Evolutionary conservation across 1,140 invertebrate species (phyloP).

Genomic region (Atta texana): DNA sequence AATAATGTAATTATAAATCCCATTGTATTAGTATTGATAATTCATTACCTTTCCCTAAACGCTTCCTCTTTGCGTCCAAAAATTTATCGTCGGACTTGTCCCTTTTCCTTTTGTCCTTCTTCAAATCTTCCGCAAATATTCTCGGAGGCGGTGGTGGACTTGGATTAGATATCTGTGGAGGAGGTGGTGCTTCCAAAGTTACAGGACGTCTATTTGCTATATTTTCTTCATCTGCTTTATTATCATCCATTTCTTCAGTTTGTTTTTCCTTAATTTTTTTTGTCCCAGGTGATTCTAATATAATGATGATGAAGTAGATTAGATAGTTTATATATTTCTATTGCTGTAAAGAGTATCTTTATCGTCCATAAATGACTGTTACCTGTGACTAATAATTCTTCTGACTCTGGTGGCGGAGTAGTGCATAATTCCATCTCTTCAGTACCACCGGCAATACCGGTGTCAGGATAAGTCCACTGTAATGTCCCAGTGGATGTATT

Average conservation of each 20-base stretch:
- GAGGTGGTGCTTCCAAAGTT: slow-evolving; percentile 73
- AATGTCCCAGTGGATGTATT: slow-evolving; percentile 87
- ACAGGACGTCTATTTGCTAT: background rate
- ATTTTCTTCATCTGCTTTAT: slow-evolving; percentile 41
- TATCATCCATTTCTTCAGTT: slow-evolving; percentile 41
- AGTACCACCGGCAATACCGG: slow-evolving; percentile 86
- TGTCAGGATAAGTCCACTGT: slow-evolving; percentile 90
- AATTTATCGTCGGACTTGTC: slow-evolving; percentile 65
- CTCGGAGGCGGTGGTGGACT: slow-evolving; percentile 83
- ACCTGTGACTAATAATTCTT: slow-evolving; percentile 81
- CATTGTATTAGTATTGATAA: background rate
- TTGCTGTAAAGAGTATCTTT: slow-evolving; percentile 42
- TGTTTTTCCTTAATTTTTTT: slow-evolving; percentile 67
- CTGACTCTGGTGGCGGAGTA: slow-evolving; percentile 86
- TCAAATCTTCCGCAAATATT: slow-evolving; percentile 82
- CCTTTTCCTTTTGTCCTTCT: slow-evolving; percentile 76
- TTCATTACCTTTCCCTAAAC: slow-evolving; percentile 55
- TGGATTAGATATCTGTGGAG: slow-evolving; percentile 81
- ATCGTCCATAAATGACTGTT: slow-evolving; percentile 68
- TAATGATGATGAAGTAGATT: background rate
- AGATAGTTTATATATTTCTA: background rate
- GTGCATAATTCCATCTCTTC: slow-evolving; percentile 89
- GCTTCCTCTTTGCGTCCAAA: slow-evolving; percentile 65
- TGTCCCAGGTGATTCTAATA: slow-evolving; percentile 7
- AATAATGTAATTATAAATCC: background rate